Base-by-base conservation (phyloP, 2,113 vertebrate species). In the Petromus typicus region DNA sequence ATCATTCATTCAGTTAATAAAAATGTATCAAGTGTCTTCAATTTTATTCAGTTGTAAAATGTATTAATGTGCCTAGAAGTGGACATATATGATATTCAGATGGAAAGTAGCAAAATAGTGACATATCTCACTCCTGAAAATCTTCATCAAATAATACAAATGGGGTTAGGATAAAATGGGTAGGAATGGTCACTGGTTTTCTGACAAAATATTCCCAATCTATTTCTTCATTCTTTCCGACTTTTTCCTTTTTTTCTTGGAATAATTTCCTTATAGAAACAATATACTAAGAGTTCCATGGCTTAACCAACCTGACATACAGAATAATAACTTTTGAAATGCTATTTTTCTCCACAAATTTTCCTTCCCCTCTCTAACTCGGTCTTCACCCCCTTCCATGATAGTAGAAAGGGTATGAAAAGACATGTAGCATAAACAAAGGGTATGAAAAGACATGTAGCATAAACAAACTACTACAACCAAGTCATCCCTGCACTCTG, bases 1-100 rank as follows among this genome's bases (percentile, higher is more conserved):
- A 57, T 81, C 20, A 12, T 48, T 93, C 54, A 17, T 57, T 80
- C 12, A 23, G 20, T 86, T 88, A 76, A 61, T 94, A 51, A 82
- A 95, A 83, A 59, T 69, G 5, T 71, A 48, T n/a, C 83, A 43
- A 40, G 2, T 66, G 6, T 14, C 40, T 81, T 48, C 0, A 90
- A 69, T 45, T 82, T 51, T 89, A 86, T 25, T 90, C 59, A 56
- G 5, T 90, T 67, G 61, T 71, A 54, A 88, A 93, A 73, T 82
- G 37, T 66, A 92, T 54, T 61, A 40, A 83, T n/a, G 6, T 91
- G 61, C 12, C 48, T 86, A 88, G 86, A 88, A 86, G 69, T 37
- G 7, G n/a, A 3, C 34, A 32, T 40, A 45, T 75, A 75, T 69
- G 32, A 45, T 69, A 64, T 27, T 86, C 25, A 78, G 2, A 56